Conservation (phyloP, 23 tunicate species). For the Diplosoma virens region DNA sequence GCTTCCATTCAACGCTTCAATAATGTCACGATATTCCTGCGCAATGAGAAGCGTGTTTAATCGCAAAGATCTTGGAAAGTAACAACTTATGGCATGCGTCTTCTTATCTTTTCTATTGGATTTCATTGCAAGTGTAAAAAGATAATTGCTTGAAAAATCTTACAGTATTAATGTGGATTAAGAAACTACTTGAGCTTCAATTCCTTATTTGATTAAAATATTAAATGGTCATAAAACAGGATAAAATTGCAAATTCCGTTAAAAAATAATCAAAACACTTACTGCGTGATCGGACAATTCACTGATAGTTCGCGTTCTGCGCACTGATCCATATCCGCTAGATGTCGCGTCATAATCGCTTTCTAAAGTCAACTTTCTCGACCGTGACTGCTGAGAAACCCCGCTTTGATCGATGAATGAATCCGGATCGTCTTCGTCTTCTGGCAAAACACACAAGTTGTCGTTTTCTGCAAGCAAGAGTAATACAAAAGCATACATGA, state of each 20-base stretch:
- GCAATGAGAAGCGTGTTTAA: too few relatives aligned
- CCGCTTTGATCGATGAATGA: not conserved
- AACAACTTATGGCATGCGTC: not conserved
- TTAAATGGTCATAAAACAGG: too few relatives aligned
- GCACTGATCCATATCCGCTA: conserved; percentile 79
- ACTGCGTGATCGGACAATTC: conserved; percentile 90
- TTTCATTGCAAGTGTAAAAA: too few relatives aligned
- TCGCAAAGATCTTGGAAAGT: too few relatives aligned
- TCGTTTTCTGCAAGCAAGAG: conserved; percentile 74
- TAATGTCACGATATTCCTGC: conserved; percentile 38
- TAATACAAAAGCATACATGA: too few relatives aligned
- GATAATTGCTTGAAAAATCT: too few relatives aligned
- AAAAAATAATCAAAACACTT: too few relatives aligned
- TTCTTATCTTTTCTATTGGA: too few relatives aligned
- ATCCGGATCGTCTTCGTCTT: conserved; percentile 66
- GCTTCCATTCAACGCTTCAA: conserved; percentile 34
- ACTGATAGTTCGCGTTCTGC: conserved; percentile 73
- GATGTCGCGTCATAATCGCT: conserved; percentile 49
- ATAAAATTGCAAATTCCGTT: too few relatives aligned
- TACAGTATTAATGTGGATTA: too few relatives aligned
- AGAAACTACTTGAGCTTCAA: too few relatives aligned
- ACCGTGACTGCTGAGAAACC: conserved; percentile 8
- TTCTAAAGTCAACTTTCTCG: conserved; percentile 50
- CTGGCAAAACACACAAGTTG: conserved; percentile 72
- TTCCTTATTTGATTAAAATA: too few relatives aligned